Percentiles rank a stretch among this genome's conserved stretches.
These are phyloP conservation scores for Schizaphis graminum DNA, from an alignment of 2,888 invertebrate genomes.

Conservation along the genomic window DNA sequence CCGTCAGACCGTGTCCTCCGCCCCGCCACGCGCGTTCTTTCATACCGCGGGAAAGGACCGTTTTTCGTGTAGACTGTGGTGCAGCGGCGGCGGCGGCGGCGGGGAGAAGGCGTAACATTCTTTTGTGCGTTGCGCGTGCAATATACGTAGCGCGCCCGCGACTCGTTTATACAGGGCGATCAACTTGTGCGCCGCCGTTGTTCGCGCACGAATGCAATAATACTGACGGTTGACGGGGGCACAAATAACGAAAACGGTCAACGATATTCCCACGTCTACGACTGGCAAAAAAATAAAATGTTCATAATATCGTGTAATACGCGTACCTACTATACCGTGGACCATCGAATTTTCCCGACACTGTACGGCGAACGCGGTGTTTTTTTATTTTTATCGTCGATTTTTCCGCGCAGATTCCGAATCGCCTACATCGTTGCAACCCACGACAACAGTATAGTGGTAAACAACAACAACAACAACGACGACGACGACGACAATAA, in stretches of 20 bases:
- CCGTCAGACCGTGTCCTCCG: constrained; percentile 62
- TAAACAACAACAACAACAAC: not conserved
- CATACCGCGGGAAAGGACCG: constrained; percentile 26
- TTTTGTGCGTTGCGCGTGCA: constrained; percentile 14
- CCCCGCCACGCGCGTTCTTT: not conserved
- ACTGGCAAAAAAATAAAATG: too few species aligned
- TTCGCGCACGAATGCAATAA: not conserved
- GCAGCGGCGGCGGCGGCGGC: not conserved
- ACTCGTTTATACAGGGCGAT: not conserved
- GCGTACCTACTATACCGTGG: not conserved
- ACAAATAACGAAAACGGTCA: not conserved
- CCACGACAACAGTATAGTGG: not conserved
- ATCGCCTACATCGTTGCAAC: not conserved
- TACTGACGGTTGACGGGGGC: not conserved
- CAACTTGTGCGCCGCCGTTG: not conserved
- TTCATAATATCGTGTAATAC: not conserved
- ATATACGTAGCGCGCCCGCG: not conserved
- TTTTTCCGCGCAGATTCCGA: not conserved
- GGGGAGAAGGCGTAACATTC: not conserved
- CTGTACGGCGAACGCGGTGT: not conserved
- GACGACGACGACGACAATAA: not conserved
- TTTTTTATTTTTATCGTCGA: not conserved
- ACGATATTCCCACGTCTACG: too few species aligned
- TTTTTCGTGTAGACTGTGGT: not conserved
- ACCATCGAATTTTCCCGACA: not conserved